Evolutionary conservation across 2,888 invertebrate species (phyloP).

Genomic region (Drosophila engyochracea): DNA sequence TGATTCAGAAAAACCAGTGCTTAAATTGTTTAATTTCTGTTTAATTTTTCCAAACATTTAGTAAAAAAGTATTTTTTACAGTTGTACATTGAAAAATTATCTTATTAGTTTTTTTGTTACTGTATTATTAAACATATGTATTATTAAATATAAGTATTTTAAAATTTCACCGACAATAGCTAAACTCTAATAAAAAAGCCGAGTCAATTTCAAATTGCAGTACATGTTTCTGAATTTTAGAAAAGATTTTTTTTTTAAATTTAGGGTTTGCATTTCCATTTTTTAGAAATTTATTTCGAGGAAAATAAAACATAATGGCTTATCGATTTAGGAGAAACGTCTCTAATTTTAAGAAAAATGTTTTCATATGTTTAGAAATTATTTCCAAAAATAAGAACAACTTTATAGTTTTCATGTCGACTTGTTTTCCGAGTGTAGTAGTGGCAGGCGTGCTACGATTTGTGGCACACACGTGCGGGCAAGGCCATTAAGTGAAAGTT

Average conservation of each 20-base stretch:
- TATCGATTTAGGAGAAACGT: background rate
- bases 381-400: background rate
- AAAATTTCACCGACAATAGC: background rate
- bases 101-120: background rate
- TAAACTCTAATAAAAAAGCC: background rate
- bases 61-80: accelerated
- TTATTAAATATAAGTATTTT: background rate
- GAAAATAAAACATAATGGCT: background rate
- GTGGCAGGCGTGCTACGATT: background rate
- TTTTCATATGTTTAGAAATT: no score
- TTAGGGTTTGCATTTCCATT: background rate
- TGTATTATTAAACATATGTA: no score
- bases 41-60: background rate
- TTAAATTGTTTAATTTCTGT: background rate
- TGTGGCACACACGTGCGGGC: slow-evolving; percentile 19
- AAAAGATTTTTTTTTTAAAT: background rate
- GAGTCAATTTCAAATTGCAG: background rate
- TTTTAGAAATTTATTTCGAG: background rate
- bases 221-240: background rate
- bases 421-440: background rate
- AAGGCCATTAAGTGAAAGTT: slow-evolving; percentile 17
- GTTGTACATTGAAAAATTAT: background rate
- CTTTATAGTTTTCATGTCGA: background rate
- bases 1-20: background rate
- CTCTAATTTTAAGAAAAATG: no score